Evolutionary conservation across 2,888 invertebrate genomes (phyloP).

Genomic region (Drosophila mimica): DNA sequence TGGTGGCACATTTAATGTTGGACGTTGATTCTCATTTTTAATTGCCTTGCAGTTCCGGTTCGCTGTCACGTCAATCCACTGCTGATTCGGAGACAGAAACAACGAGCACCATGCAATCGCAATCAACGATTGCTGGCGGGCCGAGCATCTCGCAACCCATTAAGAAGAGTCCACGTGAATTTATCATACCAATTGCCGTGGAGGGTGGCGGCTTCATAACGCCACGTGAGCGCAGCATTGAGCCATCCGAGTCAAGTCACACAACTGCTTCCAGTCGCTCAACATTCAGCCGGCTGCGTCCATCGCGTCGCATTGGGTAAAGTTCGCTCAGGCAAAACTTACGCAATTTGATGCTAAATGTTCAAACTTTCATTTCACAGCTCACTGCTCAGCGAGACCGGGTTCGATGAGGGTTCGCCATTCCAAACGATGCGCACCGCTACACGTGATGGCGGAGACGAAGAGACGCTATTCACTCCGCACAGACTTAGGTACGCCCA

Average conservation of each 20-base stretch:
- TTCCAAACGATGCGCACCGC: conserved; percentile 87
- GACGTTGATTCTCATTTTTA: not conserved
- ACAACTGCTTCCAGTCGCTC: conserved; percentile 86
- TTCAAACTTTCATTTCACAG: conserved; percentile 83
- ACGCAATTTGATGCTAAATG: not conserved
- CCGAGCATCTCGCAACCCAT: conserved; percentile 88
- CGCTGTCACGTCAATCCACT: conserved; percentile 87
- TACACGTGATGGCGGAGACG: conserved; percentile 87
- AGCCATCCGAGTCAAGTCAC: conserved; percentile 89
- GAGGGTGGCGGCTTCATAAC: conserved; percentile 93
- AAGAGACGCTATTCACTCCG: conserved; percentile 87
- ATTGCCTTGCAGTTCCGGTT: conserved; percentile 75
- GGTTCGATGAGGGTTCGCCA: conserved; percentile 89
- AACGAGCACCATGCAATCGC: conserved; percentile 85
- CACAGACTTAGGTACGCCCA: conserved; percentile 87
- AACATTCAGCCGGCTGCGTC: conserved; percentile 85
- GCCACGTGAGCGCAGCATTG: conserved; percentile 89
- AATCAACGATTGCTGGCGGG: conserved; percentile 86
- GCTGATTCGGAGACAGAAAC: conserved; percentile 90
- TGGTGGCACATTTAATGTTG: not conserved
- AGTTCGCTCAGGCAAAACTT: conserved; percentile 22
- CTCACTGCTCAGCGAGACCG: conserved; percentile 89
- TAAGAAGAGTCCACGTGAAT: conserved; percentile 94
- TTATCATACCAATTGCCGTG: conserved; percentile 96
- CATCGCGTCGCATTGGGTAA: conserved; percentile 89